phyloP scores from a whole-genome alignment of 2,888 invertebrate genomes.

The Coelinius sp. region DNA sequence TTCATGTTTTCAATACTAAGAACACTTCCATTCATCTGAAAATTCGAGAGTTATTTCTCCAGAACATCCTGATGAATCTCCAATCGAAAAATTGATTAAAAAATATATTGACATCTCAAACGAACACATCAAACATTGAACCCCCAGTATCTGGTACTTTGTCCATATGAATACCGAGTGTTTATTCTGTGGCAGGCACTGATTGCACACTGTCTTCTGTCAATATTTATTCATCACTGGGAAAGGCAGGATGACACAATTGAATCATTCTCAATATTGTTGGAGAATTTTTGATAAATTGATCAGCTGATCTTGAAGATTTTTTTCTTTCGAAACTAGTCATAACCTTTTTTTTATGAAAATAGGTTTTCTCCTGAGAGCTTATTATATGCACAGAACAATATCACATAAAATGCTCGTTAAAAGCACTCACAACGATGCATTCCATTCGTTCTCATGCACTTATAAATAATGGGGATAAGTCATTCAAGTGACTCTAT shows the following conservation, averaged over 20 bases:
- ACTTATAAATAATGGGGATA: background rate
- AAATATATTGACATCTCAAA: background rate
- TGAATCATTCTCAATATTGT: background rate
- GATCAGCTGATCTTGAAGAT: too few relatives aligned
- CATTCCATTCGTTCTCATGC: background rate
- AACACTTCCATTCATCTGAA: too few relatives aligned
- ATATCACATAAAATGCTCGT: background rate
- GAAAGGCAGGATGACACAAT: too few relatives aligned
- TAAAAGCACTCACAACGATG: background rate
- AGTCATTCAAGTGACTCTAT: conserved; percentile 4
- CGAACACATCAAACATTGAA: background rate
- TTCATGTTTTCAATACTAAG: too few relatives aligned
- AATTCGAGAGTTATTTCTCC: too few relatives aligned
- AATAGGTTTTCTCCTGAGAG: too few relatives aligned
- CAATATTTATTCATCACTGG: background rate
- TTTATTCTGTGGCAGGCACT: conserved; percentile 29
- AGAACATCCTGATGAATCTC: too few relatives aligned
- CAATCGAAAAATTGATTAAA: too few relatives aligned
- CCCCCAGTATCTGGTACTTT: conserved; percentile 9
- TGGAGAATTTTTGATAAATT: too few relatives aligned
- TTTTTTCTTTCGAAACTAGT: too few relatives aligned
- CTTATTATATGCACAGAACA: too few relatives aligned
- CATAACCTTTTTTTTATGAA: too few relatives aligned
- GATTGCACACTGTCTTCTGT: background rate
- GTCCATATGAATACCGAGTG: conserved; percentile 35